phyloP scores from a whole-genome alignment of 2,113 vertebrate genomes.

The Rhynchopsitta pachyrhyncha region DNA sequence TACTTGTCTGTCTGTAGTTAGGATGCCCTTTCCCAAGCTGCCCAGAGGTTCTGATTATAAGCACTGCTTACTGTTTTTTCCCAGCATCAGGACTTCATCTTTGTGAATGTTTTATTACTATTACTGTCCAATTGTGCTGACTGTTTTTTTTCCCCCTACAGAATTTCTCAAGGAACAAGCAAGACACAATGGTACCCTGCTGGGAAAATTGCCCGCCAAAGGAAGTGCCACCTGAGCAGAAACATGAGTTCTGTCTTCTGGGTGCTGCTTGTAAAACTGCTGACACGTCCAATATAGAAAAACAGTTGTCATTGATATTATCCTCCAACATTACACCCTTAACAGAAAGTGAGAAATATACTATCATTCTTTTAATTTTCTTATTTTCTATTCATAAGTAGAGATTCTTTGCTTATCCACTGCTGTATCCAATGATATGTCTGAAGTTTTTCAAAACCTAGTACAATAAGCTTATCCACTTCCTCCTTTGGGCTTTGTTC shows the following conservation, averaged over 20 bases:
- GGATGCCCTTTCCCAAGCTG: not conserved
- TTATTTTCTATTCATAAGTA: not conserved
- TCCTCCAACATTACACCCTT: not conserved
- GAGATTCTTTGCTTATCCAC: not conserved
- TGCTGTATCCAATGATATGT: not conserved
- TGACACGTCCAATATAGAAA: not conserved
- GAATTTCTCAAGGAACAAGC: not conserved
- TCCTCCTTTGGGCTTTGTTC: not conserved
- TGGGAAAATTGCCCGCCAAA: not conserved
- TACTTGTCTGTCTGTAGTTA: not conserved
- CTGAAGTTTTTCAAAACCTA: not conserved
- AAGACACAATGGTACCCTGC: not conserved
- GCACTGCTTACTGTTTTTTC: not conserved
- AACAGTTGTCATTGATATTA: accelerated
- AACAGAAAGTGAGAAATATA: not conserved
- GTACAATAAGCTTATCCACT: not conserved
- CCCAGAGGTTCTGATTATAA: not conserved
- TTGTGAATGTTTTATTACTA: not conserved
- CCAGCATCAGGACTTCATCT: not conserved
- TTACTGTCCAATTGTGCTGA: not conserved
- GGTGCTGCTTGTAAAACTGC: not conserved
- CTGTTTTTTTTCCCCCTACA: not conserved
- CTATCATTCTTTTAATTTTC: not conserved
- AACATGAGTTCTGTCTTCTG: not conserved
- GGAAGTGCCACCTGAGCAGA: not conserved